phyloP scores from a whole-genome alignment of 1,140 invertebrate genomes.

The Cylas formicarius region DNA sequence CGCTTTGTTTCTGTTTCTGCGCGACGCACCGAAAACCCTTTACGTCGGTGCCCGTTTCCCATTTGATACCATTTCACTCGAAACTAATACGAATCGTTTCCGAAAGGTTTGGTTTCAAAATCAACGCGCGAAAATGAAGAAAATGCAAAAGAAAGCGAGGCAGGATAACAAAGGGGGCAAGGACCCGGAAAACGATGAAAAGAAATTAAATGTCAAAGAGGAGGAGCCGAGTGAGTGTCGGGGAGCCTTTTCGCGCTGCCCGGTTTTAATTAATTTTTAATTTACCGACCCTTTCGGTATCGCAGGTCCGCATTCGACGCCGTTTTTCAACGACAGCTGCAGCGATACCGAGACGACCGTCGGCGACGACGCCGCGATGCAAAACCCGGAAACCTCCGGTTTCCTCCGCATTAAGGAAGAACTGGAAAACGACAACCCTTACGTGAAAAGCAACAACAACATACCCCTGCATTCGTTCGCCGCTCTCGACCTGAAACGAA shows the following conservation, averaged over 20 bases:
- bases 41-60: too few relatives aligned
- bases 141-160: slow-evolving; percentile 53
- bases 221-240: slow-evolving; percentile 50
- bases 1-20: too few relatives aligned
- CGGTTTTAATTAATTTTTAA: slow-evolving; percentile 11
- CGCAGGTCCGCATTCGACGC: slow-evolving; percentile 42
- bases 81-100: slow-evolving; percentile 20
- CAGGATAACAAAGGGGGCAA: slow-evolving; percentile 45
- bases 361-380: slow-evolving; percentile 29
- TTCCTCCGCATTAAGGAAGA: slow-evolving; percentile 43
- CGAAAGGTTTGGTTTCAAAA: slow-evolving; percentile 77
- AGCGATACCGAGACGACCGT: slow-evolving; percentile 44
- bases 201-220: slow-evolving; percentile 48
- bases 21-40: too few relatives aligned
- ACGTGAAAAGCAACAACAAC: slow-evolving; percentile 36
- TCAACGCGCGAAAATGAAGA: slow-evolving; percentile 69
- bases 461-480: slow-evolving; percentile 26
- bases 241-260: slow-evolving; percentile 6
- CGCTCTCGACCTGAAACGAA: slow-evolving; percentile 26
- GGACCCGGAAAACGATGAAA: slow-evolving; percentile 44
- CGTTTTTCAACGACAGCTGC: slow-evolving; percentile 46
- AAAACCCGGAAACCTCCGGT: slow-evolving; percentile 27
- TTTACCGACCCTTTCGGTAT: slow-evolving; percentile 2
- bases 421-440: slow-evolving; percentile 35
- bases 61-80: slow-evolving; percentile 7